Conservation (phyloP, 2,888 invertebrate species). For the Hypomecis atomaria region DNA sequence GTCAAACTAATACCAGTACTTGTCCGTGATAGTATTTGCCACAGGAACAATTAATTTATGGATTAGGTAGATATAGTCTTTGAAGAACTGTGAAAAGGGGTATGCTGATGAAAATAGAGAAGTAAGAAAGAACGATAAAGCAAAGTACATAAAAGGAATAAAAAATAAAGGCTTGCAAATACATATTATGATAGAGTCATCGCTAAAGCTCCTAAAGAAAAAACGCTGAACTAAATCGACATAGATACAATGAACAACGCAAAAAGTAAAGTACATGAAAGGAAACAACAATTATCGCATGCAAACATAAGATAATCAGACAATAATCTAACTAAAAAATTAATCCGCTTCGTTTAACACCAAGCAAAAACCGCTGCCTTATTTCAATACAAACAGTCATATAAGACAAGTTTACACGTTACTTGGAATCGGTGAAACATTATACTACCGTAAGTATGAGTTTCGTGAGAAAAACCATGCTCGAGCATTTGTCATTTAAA, state of each 20-base stretch:
- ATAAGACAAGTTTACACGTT: slow-evolving; percentile 21
- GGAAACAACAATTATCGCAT: slow-evolving; percentile 21
- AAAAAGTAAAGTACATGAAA: background rate
- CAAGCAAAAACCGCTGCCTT: slow-evolving; percentile 22
- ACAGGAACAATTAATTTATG: background rate
- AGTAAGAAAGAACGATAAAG: too few species aligned
- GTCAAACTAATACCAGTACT: slow-evolving; percentile 11
- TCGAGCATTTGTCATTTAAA: slow-evolving; percentile 2
- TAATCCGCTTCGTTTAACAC: slow-evolving; percentile 28
- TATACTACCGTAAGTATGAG: slow-evolving; percentile 17
- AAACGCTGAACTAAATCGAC: background rate
- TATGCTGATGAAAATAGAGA: too few species aligned
- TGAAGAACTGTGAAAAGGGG: too few species aligned
- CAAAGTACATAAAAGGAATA: too few species aligned
- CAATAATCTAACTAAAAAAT: slow-evolving; percentile 17
- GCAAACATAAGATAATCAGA: slow-evolving; percentile 20
- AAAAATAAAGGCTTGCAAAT: too few species aligned
- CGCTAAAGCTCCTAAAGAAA: slow-evolving; percentile 1
- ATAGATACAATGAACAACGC: background rate
- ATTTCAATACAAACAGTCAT: slow-evolving; percentile 17
- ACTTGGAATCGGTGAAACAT: slow-evolving; percentile 18
- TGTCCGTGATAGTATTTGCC: background rate
- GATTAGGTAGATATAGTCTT: too few species aligned
- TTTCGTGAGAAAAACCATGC: slow-evolving; percentile 11
- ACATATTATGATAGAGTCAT: too few species aligned